Conservation (phyloP, 2,888 invertebrate species). For the Lissonota sp. region DNA sequence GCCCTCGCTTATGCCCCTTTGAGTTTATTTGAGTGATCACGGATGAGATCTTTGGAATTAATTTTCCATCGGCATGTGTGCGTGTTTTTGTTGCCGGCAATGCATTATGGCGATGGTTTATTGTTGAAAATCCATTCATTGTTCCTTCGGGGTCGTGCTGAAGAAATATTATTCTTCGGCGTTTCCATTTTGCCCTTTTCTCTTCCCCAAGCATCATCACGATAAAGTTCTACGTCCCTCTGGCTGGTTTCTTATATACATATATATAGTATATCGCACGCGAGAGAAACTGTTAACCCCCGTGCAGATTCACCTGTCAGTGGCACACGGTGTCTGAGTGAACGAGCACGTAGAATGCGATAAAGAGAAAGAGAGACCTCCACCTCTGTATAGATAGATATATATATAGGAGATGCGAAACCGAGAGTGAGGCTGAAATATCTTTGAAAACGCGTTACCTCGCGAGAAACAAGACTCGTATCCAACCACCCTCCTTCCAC, state of each 20-base stretch:
- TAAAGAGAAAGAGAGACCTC: conserved; percentile 10
- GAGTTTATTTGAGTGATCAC: too few relatives aligned
- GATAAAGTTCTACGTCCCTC: background rate
- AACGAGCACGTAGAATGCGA: conserved; percentile 28
- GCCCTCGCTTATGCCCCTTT: too few relatives aligned
- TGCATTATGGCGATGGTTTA: conserved; percentile 24
- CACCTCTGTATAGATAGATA: too few relatives aligned
- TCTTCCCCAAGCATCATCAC: conserved; percentile 6
- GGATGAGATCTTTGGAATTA: too few relatives aligned
- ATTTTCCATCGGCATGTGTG: too few relatives aligned
- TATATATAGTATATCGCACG: conserved; percentile 27
- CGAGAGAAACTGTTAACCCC: conserved; percentile 56
- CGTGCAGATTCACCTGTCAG: conserved; percentile 67
- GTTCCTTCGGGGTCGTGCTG: conserved; percentile 42
- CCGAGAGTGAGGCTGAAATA: conserved; percentile 30
- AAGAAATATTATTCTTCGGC: conserved; percentile 52
- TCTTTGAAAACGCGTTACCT: conserved; percentile 26
- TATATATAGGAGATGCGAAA: conserved; percentile 12
- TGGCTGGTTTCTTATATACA: too few relatives aligned
- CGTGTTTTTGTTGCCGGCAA: too few relatives aligned
- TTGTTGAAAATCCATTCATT: conserved; percentile 30
- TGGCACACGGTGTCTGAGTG: conserved; percentile 61
- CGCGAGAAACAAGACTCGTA: conserved; percentile 53
- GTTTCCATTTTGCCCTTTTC: conserved; percentile 47
- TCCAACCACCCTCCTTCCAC: conserved; percentile 27